Percentiles rank a stretch among this genome's conserved stretches.
Conservation (phyloP, 2,113 vertebrate species). For the Corythornis madagascariensis region DNA sequence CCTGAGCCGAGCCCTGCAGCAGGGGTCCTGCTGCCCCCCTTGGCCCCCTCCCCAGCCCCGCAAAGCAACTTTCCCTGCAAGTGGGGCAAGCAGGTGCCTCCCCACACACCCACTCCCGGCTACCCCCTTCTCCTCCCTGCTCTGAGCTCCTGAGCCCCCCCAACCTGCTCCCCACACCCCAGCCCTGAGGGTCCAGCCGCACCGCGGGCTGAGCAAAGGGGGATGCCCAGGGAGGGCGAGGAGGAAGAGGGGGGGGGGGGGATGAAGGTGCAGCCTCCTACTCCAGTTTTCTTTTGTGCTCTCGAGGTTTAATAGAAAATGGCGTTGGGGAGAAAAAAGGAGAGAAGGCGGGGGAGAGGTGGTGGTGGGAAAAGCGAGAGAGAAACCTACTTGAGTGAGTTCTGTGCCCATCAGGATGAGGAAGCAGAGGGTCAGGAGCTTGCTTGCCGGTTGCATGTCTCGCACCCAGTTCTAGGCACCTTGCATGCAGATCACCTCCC, state of each 20-base stretch:
- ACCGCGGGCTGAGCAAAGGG: neutral
- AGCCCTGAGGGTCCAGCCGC: neutral
- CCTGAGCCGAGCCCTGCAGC: neutral
- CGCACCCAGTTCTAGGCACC: conserved; percentile 78
- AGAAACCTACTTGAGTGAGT: conserved; percentile 94
- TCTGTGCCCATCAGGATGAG: conserved; percentile 95
- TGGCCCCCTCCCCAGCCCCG: no score
- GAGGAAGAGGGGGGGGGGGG: neutral
- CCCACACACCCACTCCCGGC: neutral
- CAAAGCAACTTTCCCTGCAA: neutral
- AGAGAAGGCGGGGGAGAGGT: neutral
- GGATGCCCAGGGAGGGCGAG: neutral
- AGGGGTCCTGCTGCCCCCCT: neutral
- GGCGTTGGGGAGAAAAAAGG: conserved; percentile 69
- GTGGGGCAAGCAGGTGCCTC: neutral
- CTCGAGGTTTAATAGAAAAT: conserved; percentile 70
- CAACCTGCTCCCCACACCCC: no score
- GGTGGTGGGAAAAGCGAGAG: neutral
- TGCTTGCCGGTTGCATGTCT: conserved; percentile 93
- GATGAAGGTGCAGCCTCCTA: neutral
- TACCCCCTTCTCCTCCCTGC: neutral
- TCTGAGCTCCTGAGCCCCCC: neutral
- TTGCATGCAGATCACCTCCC: conserved; percentile 79
- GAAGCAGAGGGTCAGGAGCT: conserved; percentile 90
- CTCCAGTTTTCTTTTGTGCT: neutral